Base-by-base conservation (phyloP, 2,888 invertebrate genomes). In the Schrankia costaestrigalis region DNA sequence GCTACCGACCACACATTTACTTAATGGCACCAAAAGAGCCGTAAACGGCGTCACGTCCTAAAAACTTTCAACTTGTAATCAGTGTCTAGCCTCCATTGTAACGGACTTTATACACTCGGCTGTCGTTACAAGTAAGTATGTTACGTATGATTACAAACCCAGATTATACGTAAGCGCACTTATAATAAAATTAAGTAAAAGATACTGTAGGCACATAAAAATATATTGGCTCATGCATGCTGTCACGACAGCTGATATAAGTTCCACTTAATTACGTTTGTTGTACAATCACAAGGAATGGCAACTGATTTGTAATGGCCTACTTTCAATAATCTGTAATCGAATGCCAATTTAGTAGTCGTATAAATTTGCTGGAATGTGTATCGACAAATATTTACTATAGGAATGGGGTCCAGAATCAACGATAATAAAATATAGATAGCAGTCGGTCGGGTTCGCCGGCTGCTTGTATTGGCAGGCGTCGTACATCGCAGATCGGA, bases 1-100 rank as follows among this genome's bases (percentile, higher is more conserved):
- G 14, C 13, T 21, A 36, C 25, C 27, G 18, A 12, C 15, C 31
- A 36, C 28, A 11, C 31, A 33, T 60, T 57, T 57, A 54, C 38
- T 40, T 51, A 54, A 60, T 56, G 53, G 46, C 56, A 50, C 42
- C 46, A 46, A 65, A 66, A 72, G 62, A 68, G 68, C 69, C 72
- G 70, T 68, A 73, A 64, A 63, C 72, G 6, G 18, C n/a, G 68
- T 75, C 70, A 77, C 73, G 74, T 72, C 63, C 75, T 62, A 77
- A 71, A 78, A 77, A 76, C 68, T 65, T 63, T 59, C 38, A 56
- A 60, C 43, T 61, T 43, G 52, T 63, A 63, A 63, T 68, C 50
- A 63, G 40, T 26, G 44, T 44, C 38, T 37, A 58, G 46, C 47
- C 49, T 43, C 43, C 52, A 46, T 50, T 50, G 50, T 66, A 68